A percentile compares a stretch with the other conserved stretches of the same genome.
Evolutionary conservation across 2,888 invertebrate species (phyloP).

Genomic region (Pseudococcus viburni): DNA sequence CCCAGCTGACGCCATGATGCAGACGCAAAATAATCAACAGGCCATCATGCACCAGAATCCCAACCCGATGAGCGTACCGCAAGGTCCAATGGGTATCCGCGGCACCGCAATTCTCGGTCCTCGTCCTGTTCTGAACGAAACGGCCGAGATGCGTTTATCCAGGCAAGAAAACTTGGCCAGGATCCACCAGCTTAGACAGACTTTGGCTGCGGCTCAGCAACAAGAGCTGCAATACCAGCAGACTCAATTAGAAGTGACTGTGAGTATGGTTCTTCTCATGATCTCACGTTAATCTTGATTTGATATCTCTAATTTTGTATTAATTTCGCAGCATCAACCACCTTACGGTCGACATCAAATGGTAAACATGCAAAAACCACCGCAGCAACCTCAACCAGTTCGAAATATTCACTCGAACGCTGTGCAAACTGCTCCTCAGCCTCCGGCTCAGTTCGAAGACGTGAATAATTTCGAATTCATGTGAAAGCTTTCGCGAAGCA

Average conservation of each 20-base stretch:
- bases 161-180: slow-evolving; percentile 85
- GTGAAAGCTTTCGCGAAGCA: background rate
- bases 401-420: slow-evolving; percentile 68
- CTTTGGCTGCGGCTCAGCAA: slow-evolving; percentile 85
- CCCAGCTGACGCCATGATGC: slow-evolving; percentile 50
- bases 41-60: slow-evolving; percentile 50
- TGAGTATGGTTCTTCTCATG: background rate
- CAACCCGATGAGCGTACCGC: slow-evolving; percentile 19
- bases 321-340: slow-evolving; percentile 83
- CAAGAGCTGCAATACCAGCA: slow-evolving; percentile 85
- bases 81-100: slow-evolving; percentile 15
- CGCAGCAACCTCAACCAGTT: slow-evolving; percentile 71
- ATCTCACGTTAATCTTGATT: slow-evolving; percentile 71
- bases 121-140: slow-evolving; percentile 71
- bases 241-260: slow-evolving; percentile 77
- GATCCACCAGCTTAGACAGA: slow-evolving; percentile 83
- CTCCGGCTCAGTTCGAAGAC: slow-evolving; percentile 71
- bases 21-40: slow-evolving; percentile 24
- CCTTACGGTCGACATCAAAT: slow-evolving; percentile 80
- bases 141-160: slow-evolving; percentile 74
- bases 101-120: slow-evolving; percentile 64
- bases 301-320: slow-evolving; percentile 78
- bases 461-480: slow-evolving; percentile 15
- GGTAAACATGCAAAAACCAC: slow-evolving; percentile 74
- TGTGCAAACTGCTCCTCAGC: slow-evolving; percentile 67